These are phyloP conservation scores for Zaprionus tsacasi DNA, from an alignment of 1,140 invertebrate species.

Conservation along the genomic window DNA sequence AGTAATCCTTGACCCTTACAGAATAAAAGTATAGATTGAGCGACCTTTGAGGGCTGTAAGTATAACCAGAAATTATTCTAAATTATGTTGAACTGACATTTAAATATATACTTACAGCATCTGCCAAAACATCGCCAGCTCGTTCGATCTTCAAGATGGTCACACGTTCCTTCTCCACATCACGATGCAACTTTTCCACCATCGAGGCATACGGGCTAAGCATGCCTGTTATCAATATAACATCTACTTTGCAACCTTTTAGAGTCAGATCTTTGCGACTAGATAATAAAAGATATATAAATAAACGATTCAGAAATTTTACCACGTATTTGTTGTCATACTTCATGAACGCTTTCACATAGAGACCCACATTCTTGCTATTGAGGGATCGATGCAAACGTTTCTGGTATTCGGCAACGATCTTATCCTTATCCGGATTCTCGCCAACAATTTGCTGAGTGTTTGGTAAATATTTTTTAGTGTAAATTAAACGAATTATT, in stretches of 20 bases:
- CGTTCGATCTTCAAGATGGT: conserved; percentile 93
- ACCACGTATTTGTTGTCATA: conserved; percentile 70
- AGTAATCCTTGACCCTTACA: conserved; percentile 92
- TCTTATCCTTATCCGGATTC: conserved; percentile 89
- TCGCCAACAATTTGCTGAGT: conserved; percentile 83
- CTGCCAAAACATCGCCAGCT: conserved; percentile 91
- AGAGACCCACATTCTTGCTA: conserved; percentile 92
- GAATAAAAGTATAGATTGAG: conserved; percentile 92
- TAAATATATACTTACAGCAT: conserved; percentile 87
- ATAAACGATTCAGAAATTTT: background rate
- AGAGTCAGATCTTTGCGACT: conserved; percentile 90
- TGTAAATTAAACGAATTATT: conserved; percentile 33
- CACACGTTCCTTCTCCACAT: conserved; percentile 92
- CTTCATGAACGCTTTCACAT: conserved; percentile 93
- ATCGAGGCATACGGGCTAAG: conserved; percentile 91
- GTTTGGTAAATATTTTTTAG: conserved; percentile 4
- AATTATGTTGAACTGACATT: background rate
- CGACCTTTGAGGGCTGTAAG: conserved; percentile 91
- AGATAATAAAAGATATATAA: background rate
- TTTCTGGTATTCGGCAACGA: conserved; percentile 91
- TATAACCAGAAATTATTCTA: background rate
- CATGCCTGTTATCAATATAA: conserved; percentile 92
- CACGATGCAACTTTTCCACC: conserved; percentile 90
- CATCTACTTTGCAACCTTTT: conserved; percentile 89
- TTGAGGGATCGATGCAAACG: conserved; percentile 92